Base-by-base conservation (phyloP, 2,113 vertebrate species). In the Heloderma charlesbogerti region DNA sequence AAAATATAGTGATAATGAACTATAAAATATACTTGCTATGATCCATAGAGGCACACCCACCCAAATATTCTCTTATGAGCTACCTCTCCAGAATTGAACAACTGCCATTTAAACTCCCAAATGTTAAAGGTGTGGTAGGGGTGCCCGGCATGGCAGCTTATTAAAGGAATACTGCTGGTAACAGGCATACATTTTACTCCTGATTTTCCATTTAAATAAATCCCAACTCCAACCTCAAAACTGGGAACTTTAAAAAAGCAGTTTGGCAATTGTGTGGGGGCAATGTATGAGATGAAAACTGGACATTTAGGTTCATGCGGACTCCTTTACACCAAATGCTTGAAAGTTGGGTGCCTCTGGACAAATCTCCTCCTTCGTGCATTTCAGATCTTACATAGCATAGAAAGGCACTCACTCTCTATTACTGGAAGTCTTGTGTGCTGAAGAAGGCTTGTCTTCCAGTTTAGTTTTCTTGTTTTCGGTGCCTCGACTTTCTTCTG, bases 401-500 rank as follows among this genome's bases (percentile, higher is more conserved):
- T 60, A 4, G 29, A 83, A 45, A 91, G 82, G 83, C 92, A 98
- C 99, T 95, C 96, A 99, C 99, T 99, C 99, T 98, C 98, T 99
- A 84, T 95, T 98, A 97, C 95, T 97, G 13, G 98, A 98, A 93
- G 96, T 97, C 96, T 99, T 99, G 96, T 99, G 98, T 95, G 98
- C 98, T 48, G 98, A 98, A 13, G 96, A 93, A 90, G 97, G 96
- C 96, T 99, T 99, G 20, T 99, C 99, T 91, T 99, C 99, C 7
- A 96, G 95, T 97, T 99, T 99, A 63, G 98, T 97, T 94, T 99
- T 98, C 97, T 99, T 99, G 97, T 96, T 98, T 86, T 99, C 99
- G 92, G 96, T 97, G 95, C 98, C 98, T 93, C 98, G 92, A 93
- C 95, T 96, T 89, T 99, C 99, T 40, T 99, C 99, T 27, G 99